Evolutionary conservation across 2,797 vertebrate genomes (phyloP).

Genomic region (Huso huso): DNA sequence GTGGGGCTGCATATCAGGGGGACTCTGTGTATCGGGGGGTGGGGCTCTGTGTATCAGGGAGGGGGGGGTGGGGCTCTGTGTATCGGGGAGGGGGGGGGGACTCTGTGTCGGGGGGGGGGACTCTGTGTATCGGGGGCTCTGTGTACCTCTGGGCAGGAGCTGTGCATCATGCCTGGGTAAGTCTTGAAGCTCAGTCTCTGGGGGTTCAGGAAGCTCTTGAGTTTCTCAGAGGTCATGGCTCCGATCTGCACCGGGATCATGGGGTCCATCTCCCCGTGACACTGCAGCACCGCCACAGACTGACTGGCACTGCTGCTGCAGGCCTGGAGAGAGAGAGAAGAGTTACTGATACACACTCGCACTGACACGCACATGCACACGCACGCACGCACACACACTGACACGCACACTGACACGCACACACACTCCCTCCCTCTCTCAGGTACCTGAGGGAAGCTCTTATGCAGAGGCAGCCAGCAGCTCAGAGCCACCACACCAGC

Average conservation of each 20-base stretch:
- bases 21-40: too few species aligned
- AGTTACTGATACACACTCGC: not conserved
- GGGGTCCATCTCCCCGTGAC: constrained; percentile 82
- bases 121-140: constrained; percentile 26
- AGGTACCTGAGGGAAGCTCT: constrained; percentile 80
- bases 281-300: constrained; percentile 87
- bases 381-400: too few species aligned
- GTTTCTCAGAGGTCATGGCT: constrained; percentile 80
- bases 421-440: not conserved
- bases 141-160: constrained; percentile 80
- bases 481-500: constrained; percentile 91
- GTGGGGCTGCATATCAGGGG: too few species aligned
- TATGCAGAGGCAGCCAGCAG: constrained; percentile 94
- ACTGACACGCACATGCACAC: too few species aligned
- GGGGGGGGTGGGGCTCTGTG: too few species aligned
- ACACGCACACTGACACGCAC: not conserved
- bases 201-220: constrained; percentile 74
- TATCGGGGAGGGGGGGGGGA: too few species aligned
- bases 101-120: too few species aligned
- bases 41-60: not conserved
- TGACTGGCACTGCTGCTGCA: constrained; percentile 61
- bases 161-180: constrained; percentile 77
- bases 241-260: constrained; percentile 86
- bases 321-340: constrained; percentile 39
- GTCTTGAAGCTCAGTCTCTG: constrained; percentile 79